Conservation (phyloP, 2,113 vertebrate genomes). For the Daubentonia madagascariensis region DNA sequence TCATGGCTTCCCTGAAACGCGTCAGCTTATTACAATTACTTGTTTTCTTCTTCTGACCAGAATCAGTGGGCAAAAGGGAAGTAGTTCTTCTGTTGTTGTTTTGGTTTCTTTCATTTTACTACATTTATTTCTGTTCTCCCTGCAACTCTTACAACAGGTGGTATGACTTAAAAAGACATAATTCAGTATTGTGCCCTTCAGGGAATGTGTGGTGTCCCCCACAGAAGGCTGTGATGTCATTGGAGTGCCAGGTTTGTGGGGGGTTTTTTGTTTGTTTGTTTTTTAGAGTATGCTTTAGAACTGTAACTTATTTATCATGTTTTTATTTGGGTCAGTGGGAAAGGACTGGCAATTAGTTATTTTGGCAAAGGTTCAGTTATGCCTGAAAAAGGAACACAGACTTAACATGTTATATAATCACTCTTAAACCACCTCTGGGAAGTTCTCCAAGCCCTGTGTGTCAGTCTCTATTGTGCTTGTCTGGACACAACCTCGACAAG, state of each 20-base stretch:
- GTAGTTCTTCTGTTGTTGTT: not conserved
- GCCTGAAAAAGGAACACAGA: slow-evolving; percentile 33
- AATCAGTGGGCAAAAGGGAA: not conserved
- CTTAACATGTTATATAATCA: slow-evolving; percentile 36
- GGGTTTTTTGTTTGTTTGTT: not conserved
- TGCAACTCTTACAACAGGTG: not conserved
- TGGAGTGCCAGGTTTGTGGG: not conserved
- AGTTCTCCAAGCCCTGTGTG: slow-evolving; percentile 2
- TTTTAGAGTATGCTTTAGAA: not conserved
- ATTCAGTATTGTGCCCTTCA: not conserved
- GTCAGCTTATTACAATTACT: not conserved
- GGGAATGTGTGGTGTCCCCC: not conserved
- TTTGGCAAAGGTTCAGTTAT: slow-evolving; percentile 31
- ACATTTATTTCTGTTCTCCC: not conserved
- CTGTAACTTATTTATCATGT: not conserved
- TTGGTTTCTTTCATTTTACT: not conserved
- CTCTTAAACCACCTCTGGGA: slow-evolving; percentile 38
- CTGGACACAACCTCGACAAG: slow-evolving; percentile 12
- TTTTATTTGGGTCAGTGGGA: slow-evolving; percentile 58
- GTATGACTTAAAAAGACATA: not conserved
- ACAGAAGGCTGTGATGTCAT: not conserved
- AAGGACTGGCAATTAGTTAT: slow-evolving; percentile 3
- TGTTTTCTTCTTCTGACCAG: not conserved
- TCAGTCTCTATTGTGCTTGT: slow-evolving; percentile 20
- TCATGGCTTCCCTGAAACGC: not conserved